phyloP scores from a whole-genome alignment of 2,888 invertebrate species.

The Lamproptera curius region DNA sequence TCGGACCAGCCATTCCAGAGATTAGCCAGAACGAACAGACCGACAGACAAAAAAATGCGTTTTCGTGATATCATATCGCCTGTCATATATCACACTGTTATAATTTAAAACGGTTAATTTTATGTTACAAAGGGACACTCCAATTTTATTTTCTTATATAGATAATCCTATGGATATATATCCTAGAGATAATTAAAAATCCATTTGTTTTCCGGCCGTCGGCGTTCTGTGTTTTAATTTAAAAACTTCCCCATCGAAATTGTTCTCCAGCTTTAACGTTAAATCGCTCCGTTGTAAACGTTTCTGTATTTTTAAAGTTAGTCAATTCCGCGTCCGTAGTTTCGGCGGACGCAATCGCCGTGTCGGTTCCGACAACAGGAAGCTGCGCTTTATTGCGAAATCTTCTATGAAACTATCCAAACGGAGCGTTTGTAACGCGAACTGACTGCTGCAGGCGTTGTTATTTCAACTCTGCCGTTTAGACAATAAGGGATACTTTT shows the following conservation, averaged over 20 bases:
- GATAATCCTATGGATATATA: too few species aligned
- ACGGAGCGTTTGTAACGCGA: constrained; percentile 14
- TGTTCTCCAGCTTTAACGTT: not conserved
- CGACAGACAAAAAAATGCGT: too few species aligned
- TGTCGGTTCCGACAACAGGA: constrained; percentile 16
- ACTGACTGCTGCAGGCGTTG: not conserved
- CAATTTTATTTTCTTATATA: too few species aligned
- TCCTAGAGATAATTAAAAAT: too few species aligned
- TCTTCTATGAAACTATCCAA: constrained; percentile 19
- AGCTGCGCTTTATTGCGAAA: constrained; percentile 18
- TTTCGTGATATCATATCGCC: too few species aligned
- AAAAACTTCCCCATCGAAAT: not conserved
- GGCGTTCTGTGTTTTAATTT: not conserved
- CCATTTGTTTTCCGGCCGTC: too few species aligned
- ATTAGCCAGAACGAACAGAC: too few species aligned
- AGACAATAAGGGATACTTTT: constrained; percentile 1
- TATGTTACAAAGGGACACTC: too few species aligned
- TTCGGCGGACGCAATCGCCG: constrained; percentile 13
- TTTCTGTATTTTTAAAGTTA: constrained; percentile 15
- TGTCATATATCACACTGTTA: too few species aligned
- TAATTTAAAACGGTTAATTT: too few species aligned
- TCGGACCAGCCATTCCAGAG: too few species aligned
- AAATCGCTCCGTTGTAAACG: constrained; percentile 8
- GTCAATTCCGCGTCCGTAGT: constrained; percentile 13
- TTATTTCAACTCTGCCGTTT: constrained; percentile 7